Conservation (phyloP, 2,888 invertebrate species). For the Nysson spinosus region DNA sequence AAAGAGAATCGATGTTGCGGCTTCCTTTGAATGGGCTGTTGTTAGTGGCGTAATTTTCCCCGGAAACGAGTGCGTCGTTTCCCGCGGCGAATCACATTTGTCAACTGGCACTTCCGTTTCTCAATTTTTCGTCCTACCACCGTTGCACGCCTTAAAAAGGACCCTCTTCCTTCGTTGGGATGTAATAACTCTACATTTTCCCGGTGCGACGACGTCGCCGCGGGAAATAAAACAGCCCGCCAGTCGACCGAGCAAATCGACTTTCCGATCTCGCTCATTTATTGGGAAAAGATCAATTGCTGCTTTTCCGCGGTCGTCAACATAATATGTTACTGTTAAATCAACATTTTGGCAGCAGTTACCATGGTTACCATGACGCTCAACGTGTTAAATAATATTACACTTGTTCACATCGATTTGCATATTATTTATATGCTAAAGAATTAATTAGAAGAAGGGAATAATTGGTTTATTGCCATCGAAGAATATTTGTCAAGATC, state of each 20-base stretch:
- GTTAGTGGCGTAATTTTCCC: conserved; percentile 56
- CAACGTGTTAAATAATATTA: too few species aligned
- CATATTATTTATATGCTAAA: too few species aligned
- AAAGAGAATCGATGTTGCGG: conserved; percentile 36
- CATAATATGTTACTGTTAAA: neutral
- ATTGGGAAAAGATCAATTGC: conserved; percentile 31
- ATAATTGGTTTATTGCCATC: too few species aligned
- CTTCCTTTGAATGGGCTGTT: conserved; percentile 32
- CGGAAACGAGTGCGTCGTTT: conserved; percentile 48
- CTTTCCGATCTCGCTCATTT: conserved; percentile 34
- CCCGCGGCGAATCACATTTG: conserved; percentile 55
- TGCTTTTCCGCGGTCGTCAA: neutral
- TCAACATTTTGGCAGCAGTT: too few species aligned
- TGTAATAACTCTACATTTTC: conserved; percentile 64
- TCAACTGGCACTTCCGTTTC: conserved; percentile 51
- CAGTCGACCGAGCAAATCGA: conserved; percentile 43
- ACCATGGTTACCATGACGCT: too few species aligned
- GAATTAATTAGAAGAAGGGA: too few species aligned
- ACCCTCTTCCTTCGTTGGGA: conserved; percentile 37
- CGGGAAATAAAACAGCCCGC: conserved; percentile 58
- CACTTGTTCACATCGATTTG: too few species aligned
- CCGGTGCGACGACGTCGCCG: conserved; percentile 45
- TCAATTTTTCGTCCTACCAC: conserved; percentile 45
- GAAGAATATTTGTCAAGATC: too few species aligned
- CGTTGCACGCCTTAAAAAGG: conserved; percentile 40